Conservation (phyloP, 2,888 invertebrate genomes). For the Kuschelorhynchus macadamiae region DNA sequence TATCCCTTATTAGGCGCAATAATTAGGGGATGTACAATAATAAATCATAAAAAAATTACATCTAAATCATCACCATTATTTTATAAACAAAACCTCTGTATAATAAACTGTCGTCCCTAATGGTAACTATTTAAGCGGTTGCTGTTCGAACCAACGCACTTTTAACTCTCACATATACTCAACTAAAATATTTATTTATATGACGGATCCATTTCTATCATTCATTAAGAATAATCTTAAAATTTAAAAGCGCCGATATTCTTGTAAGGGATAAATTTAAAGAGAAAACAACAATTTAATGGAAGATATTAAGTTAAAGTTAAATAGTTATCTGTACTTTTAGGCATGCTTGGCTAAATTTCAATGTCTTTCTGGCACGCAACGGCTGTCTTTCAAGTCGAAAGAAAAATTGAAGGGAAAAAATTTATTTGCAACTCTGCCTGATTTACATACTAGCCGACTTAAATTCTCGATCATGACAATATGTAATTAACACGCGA, state of each 20-base stretch:
- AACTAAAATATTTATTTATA: too few species aligned
- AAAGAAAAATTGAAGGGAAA: slow-evolving; percentile 50
- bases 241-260: slow-evolving; percentile 5
- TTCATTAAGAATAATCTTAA: neutral
- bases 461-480: slow-evolving; percentile 61
- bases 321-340: slow-evolving; percentile 34
- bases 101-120: too few species aligned
- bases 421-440: slow-evolving; percentile 61
- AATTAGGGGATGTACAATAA: too few species aligned
- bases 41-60: too few species aligned
- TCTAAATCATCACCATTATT: too few species aligned
- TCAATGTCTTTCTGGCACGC: slow-evolving; percentile 40
- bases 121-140: too few species aligned
- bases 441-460: slow-evolving; percentile 61
- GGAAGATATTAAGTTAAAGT: slow-evolving; percentile 40
- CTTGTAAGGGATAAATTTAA: slow-evolving; percentile 25
- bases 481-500: slow-evolving; percentile 63
- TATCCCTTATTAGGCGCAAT: too few species aligned
- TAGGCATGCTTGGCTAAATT: slow-evolving; percentile 28
- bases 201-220: too few species aligned
- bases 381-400: slow-evolving; percentile 32
- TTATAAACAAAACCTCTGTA: too few species aligned
- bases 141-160: too few species aligned
- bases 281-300: slow-evolving; percentile 35
- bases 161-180: too few species aligned